These are phyloP conservation scores for Tiphia femorata DNA, from an alignment of 2,888 invertebrate genomes.

Conservation along the genomic window DNA sequence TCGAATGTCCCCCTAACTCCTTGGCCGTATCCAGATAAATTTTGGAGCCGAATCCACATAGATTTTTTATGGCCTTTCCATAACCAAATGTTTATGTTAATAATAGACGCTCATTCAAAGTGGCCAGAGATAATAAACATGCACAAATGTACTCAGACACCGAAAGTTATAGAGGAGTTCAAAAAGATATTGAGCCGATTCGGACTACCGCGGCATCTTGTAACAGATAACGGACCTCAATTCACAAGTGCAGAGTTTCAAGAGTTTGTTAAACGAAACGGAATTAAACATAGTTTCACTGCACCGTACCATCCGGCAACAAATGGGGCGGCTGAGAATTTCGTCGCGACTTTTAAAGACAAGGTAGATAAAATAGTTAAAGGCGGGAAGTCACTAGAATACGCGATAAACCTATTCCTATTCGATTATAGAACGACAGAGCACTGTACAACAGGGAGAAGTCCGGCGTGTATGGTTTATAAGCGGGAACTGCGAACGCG, in stretches of 20 bases:
- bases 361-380: conserved; percentile 18
- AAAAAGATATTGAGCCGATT: conserved; percentile 18
- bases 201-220: conserved; percentile 10
- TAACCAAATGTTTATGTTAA: conserved; percentile 34
- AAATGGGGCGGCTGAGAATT: conserved; percentile 28
- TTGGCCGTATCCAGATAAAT: conserved; percentile 31
- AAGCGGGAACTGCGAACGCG: background rate
- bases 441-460: background rate
- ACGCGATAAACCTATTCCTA: background rate
- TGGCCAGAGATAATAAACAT: conserved; percentile 42
- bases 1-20: conserved; percentile 25
- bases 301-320: conserved; percentile 21
- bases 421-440: conserved; percentile 4
- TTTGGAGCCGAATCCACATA: conserved; percentile 38
- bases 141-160: conserved; percentile 22
- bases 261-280: conserved; percentile 24
- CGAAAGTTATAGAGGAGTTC: conserved; percentile 19
- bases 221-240: conserved; percentile 23
- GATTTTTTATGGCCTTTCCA: conserved; percentile 36
- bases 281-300: conserved; percentile 22
- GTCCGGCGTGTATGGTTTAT: conserved; percentile 1
- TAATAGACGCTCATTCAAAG: conserved; percentile 43
- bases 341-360: conserved; percentile 36
- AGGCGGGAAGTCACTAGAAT: conserved; percentile 12
- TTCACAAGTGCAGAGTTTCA: conserved; percentile 22